Evolutionary conservation across 2,797 vertebrate species (phyloP).

Genomic region (Mus minutoides): DNA sequence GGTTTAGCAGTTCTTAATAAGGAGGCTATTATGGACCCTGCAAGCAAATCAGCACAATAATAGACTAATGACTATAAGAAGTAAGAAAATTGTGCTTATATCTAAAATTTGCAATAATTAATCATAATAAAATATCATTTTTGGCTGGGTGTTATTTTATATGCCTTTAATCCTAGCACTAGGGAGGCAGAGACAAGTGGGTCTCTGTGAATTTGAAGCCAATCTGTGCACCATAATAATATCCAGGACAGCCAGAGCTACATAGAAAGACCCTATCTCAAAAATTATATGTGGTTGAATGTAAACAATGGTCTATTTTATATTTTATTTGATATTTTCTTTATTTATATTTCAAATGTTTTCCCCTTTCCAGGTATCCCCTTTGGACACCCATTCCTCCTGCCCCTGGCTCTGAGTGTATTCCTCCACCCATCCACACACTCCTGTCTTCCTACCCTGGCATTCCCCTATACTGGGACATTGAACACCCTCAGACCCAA

Average conservation of each 20-base stretch:
- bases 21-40: neutral
- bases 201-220: neutral
- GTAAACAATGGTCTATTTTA: neutral
- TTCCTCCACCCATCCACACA: too few relatives aligned
- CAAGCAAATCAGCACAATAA: neutral
- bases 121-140: neutral
- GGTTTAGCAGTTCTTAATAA: neutral
- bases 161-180: neutral
- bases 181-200: neutral
- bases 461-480: too few relatives aligned
- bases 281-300: neutral
- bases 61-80: neutral
- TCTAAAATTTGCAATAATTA: neutral
- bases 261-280: neutral
- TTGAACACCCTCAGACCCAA: too few relatives aligned
- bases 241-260: neutral
- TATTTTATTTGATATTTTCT: too few relatives aligned
- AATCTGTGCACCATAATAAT: neutral
- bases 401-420: too few relatives aligned
- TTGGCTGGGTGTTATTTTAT: too few relatives aligned
- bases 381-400: too few relatives aligned
- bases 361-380: too few relatives aligned
- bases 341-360: too few relatives aligned
- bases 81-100: neutral
- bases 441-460: too few relatives aligned